Evolutionary conservation across 2,797 vertebrate species (phyloP), one percentile per base, ranked within the genome.

Genomic region (Corythornis leucogaster): DNA sequence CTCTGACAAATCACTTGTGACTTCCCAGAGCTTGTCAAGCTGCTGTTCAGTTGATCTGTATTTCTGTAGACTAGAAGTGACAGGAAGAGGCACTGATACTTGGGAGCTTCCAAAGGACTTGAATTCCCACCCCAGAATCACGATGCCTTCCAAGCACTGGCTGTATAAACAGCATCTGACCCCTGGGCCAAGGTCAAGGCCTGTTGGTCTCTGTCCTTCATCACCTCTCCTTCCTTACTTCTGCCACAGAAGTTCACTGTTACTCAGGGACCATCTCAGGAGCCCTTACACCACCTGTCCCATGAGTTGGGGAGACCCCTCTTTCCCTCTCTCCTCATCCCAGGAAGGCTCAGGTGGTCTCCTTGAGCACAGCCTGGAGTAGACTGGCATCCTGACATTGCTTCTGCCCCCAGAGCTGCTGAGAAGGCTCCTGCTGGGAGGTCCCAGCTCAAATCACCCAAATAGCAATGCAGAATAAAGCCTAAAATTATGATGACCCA

Each of bases 1-100:
- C 92, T 94, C 92, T 92, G 90, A 94, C 95, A 93, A 94, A 96
- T 95, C 87, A 79, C 85, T 91, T 89, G 82, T 94, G 94, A 95
- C 85, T 90, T 90, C 93, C 86, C 79, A 75, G 90, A 92, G 84
- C 73, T 58, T 40, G 73, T 67, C 13, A 26, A 94, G 89, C 76
- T 84, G 89, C 89, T 87, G 38, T 80, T 76, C 77, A 30, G 89
- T 59, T 93, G 92, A 91, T 92, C 68, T 0, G 7, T 89, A 92
- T 91, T 94, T 91, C 94, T 94, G 76, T 61, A 70, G 87, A 85
- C 84, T 94, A 50, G 76, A 94, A 93, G 82, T 71, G 93, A 91
- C 85, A 87, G 73, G 82, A 79, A 80, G 61, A 93, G 67, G 48
- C 70, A 57, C 45, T 35, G 87, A 87, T 87, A 90, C 63, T 79